phyloP scores from a whole-genome alignment of 2,888 invertebrate species.

The Lasioglossum marginatum region DNA sequence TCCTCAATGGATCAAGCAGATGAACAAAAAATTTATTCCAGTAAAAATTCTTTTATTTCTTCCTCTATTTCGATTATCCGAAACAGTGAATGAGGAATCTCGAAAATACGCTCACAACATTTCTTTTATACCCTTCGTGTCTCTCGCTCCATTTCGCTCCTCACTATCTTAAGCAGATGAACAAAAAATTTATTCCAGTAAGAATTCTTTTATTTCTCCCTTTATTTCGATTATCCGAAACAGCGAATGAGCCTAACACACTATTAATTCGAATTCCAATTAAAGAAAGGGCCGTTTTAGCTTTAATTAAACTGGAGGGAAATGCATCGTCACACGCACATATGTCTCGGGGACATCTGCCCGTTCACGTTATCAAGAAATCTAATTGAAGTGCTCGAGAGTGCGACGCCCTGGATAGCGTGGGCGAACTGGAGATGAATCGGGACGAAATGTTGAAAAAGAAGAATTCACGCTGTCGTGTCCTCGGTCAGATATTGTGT shows the following conservation, averaged over 20 bases:
- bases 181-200: no score
- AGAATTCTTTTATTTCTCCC: no score
- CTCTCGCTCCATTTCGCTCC: no score
- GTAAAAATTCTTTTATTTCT: no score
- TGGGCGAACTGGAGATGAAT: constrained; percentile 12
- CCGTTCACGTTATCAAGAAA: constrained; percentile 62
- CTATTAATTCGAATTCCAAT: constrained; percentile 46
- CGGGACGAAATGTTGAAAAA: constrained; percentile 29
- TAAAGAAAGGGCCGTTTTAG: constrained; percentile 57
- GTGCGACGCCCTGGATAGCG: neutral
- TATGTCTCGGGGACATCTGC: constrained; percentile 36
- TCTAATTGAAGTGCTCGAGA: constrained; percentile 64
- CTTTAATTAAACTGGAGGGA: constrained; percentile 68
- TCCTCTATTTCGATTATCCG: no score
- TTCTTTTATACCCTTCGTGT: neutral
- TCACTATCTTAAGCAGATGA: no score
- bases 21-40: no score
- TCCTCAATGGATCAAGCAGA: no score
- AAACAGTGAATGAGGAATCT: no score
- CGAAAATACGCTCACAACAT: neutral
- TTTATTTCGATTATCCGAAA: no score
- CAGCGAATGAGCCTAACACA: neutral
- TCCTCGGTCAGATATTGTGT: constrained; percentile 27
- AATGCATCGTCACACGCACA: constrained; percentile 59
- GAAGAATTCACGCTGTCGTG: constrained; percentile 6